Evolutionary conservation across 1,140 invertebrate genomes (phyloP).

Genomic region (Thaumetopoea pityocampa): DNA sequence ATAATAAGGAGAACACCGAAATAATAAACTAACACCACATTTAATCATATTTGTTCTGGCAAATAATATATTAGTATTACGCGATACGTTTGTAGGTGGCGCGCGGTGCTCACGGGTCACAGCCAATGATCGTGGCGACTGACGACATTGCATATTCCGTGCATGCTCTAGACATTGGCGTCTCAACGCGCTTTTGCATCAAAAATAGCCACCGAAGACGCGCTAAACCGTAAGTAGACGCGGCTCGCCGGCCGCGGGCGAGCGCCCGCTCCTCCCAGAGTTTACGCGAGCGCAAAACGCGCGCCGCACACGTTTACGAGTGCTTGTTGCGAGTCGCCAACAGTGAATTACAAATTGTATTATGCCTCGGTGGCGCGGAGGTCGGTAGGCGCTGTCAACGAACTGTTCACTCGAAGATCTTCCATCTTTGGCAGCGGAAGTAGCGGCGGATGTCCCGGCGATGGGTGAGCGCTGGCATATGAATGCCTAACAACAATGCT

Average conservation of each 20-base stretch:
- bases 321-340: slow-evolving; percentile 13
- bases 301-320: slow-evolving; percentile 9
- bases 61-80: no score
- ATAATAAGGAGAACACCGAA: no score
- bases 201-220: slow-evolving; percentile 72
- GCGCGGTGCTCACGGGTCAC: no score
- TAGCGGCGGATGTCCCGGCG: slow-evolving; percentile 68
- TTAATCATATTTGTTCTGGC: no score
- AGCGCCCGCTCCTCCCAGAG: slow-evolving; percentile 20
- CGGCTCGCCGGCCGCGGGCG: slow-evolving; percentile 48
- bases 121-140: slow-evolving; percentile 40
- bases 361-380: slow-evolving; percentile 43
- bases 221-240: slow-evolving; percentile 60
- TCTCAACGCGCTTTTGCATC: slow-evolving; percentile 69
- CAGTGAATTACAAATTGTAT: slow-evolving; percentile 32
- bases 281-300: slow-evolving; percentile 39
- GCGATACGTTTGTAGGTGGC: no score
- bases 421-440: slow-evolving; percentile 74
- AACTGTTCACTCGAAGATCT: slow-evolving; percentile 60
- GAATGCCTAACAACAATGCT: slow-evolving; percentile 69
- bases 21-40: no score
- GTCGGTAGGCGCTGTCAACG: slow-evolving; percentile 58
- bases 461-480: slow-evolving; percentile 70
- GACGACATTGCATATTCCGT: slow-evolving; percentile 72
- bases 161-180: slow-evolving; percentile 74